A percentile compares a stretch with the other conserved stretches of the same genome.
Conservation (phyloP, 2,113 vertebrate species). For the Albula goreensis region DNA sequence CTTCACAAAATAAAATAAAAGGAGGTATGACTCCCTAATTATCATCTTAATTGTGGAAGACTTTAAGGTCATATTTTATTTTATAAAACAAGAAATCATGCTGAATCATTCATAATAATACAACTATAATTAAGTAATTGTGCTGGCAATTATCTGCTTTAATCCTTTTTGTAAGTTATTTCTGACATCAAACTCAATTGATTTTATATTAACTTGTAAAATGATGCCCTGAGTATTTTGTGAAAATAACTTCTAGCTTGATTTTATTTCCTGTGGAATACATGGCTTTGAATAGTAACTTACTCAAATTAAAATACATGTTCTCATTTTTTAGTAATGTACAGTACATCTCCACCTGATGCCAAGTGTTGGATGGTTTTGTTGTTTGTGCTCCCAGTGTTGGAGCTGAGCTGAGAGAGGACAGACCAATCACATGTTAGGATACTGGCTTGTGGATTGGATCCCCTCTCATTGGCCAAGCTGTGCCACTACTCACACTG, state of each 20-base stretch:
- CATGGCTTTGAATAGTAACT: neutral
- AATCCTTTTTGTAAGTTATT: neutral
- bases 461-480: neutral
- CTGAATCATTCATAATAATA: too few species aligned
- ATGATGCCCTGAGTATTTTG: neutral
- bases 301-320: too few species aligned
- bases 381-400: conserved; percentile 5
- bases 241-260: too few species aligned
- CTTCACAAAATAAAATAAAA: neutral
- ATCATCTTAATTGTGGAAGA: neutral
- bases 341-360: neutral
- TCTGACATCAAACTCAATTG: too few species aligned
- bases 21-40: too few species aligned
- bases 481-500: neutral
- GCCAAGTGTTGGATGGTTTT: conserved; percentile 11
- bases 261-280: too few species aligned
- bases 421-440: neutral
- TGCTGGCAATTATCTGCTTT: neutral
- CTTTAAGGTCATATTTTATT: conserved; percentile 3
- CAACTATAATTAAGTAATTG: neutral
- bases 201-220: too few species aligned
- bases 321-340: neutral
- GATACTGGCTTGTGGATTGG: neutral
- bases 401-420: neutral
- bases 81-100: neutral